Evolutionary conservation across 2,888 invertebrate genomes (phyloP), one percentile per base, ranked within the genome.

Genomic region (Nematopogon swammerdamellus): DNA sequence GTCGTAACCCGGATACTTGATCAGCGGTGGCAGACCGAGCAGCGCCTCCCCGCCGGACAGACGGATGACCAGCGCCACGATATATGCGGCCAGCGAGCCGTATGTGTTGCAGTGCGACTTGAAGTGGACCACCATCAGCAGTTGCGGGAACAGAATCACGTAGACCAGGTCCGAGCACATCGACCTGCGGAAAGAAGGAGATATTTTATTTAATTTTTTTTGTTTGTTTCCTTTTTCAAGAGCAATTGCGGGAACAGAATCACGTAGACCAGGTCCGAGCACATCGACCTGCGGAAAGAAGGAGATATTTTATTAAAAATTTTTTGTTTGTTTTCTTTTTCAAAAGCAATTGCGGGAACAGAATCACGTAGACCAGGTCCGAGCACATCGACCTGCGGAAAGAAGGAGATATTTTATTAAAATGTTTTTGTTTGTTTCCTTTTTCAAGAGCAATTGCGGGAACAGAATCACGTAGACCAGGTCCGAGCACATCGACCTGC

Each of bases 91-190:
- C 49, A 99, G 80, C 44, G 97, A 97, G 30, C 98, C 98, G 72
- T 99, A 99, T 10, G 97, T 97, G 80, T 99, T 99, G 80, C 95
- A 95, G 68, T 92, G 84, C 56, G 89, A 84, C 70, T 92, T 91
- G 77, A 96, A 92, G 79, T 98, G 97, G 18, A 99, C 96, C 59
- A 98, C 98, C 89, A 96, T 96, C 60, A 97, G 83, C 18, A 99
- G 86, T 76, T 97, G 99, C 1, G 99, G 98, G 75, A 99, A 99
- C 58, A 99, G 86, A 65, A 99, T 96, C 58, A 97, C 97, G 83
- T 97, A 99, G 57, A 99, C 97, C 67, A 99, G 82, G 77, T 99
- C 99, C 45, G 97, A 97, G 76, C 98, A 98, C 87, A 99, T 92
- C 55, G 95, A 97, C 91, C 91, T 91, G 70, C 0, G 55, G 51